Percentiles rank a stretch among this genome's conserved stretches.
Evolutionary conservation across 2,888 invertebrate species (phyloP).

Genomic region (Auanema sp.): DNA sequence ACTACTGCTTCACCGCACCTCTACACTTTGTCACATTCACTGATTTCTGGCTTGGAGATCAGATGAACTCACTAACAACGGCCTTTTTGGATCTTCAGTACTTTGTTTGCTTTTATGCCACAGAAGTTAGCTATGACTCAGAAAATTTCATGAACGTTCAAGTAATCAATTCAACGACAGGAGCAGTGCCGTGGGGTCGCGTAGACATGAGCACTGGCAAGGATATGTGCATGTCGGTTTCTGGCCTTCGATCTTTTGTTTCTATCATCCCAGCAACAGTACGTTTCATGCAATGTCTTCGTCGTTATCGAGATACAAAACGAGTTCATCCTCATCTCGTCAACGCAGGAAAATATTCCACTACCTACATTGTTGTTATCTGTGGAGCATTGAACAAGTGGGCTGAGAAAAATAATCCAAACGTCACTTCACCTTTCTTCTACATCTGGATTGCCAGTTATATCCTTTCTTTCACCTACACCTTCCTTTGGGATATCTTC

Average conservation of each 20-base stretch:
- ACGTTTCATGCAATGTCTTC: conserved; percentile 91
- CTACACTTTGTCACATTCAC: conserved; percentile 69
- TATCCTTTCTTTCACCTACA: conserved; percentile 80
- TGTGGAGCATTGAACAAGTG: conserved; percentile 69
- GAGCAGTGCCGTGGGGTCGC: conserved; percentile 61
- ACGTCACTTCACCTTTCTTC: conserved; percentile 57
- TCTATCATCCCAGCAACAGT: conserved; percentile 95
- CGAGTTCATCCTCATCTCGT: conserved; percentile 87
- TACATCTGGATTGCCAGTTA: conserved; percentile 78
- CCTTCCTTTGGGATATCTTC: conserved; percentile 95
- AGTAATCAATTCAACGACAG: conserved; percentile 56
- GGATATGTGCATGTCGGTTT: conserved; percentile 72
- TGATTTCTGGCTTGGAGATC: conserved; percentile 71
- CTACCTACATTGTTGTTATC: conserved; percentile 90
- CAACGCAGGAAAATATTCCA: conserved; percentile 97
- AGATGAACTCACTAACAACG: conserved; percentile 80
- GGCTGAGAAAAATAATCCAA: conserved; percentile 73
- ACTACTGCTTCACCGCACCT: conserved; percentile 66
- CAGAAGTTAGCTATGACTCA: conserved; percentile 65
- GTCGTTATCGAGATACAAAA: conserved; percentile 89
- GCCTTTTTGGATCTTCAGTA: conserved; percentile 92
- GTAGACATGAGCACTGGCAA: conserved; percentile 61
- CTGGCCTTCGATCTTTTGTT: conserved; percentile 81
- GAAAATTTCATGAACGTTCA: conserved; percentile 32
- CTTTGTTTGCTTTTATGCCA: conserved; percentile 83